Evolutionary conservation across 1,140 invertebrate species (phyloP).

Genomic region (Cecropterus lyciades): DNA sequence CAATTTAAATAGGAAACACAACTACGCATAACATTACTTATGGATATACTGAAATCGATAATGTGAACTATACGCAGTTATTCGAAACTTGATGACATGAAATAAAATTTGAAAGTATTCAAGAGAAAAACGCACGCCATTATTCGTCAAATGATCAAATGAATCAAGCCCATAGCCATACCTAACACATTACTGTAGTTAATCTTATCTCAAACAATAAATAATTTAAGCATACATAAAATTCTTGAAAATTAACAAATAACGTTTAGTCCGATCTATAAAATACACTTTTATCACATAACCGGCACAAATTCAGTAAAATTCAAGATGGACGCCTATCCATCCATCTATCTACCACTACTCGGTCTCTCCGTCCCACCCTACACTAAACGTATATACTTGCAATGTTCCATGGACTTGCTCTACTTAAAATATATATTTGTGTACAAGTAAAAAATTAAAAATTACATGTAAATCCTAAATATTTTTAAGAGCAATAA

Average conservation of each 20-base stretch:
- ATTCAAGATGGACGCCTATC: conserved; percentile 85
- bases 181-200: conserved; percentile 83
- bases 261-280: conserved; percentile 74
- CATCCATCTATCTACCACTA: conserved; percentile 61
- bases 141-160: conserved; percentile 83
- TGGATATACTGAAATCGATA: conserved; percentile 10
- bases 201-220: conserved; percentile 78
- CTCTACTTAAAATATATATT: conserved; percentile 2
- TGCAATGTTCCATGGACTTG: neutral
- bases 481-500: too few species aligned
- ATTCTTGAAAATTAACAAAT: conserved; percentile 79
- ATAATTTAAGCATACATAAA: conserved; percentile 76
- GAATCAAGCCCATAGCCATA: conserved; percentile 76
- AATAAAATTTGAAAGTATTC: conserved; percentile 82
- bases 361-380: conserved; percentile 46
- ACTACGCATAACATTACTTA: conserved; percentile 36
- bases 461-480: too few species aligned
- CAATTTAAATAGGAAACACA: conserved; percentile 30
- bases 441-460: too few species aligned
- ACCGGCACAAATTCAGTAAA: conserved; percentile 83
- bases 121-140: conserved; percentile 83
- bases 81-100: conserved; percentile 56
- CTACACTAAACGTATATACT: conserved; percentile 15
- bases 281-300: conserved; percentile 82
- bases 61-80: conserved; percentile 18